Evolutionary conservation across 2,888 invertebrate genomes (phyloP).

Genomic region (Dryomyza anilis): DNA sequence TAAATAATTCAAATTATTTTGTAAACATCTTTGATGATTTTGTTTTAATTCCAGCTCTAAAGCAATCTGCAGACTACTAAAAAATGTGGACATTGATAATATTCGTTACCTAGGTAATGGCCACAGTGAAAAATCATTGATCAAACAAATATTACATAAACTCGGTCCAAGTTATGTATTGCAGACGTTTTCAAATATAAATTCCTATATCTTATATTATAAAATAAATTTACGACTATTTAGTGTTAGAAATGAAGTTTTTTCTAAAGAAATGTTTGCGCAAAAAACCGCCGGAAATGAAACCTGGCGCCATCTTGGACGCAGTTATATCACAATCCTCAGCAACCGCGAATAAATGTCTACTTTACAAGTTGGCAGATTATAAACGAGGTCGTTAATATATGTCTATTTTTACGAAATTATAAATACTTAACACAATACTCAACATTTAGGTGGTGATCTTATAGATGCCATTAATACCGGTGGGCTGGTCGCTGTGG

Average conservation of each 20-base stretch:
- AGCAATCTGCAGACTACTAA: no score
- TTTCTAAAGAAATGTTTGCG: conserved; percentile 57
- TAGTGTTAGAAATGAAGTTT: conserved; percentile 47
- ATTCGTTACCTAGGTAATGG: no score
- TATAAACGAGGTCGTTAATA: conserved; percentile 76
- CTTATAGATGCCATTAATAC: conserved; percentile 84
- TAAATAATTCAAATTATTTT: no score
- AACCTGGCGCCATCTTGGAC: conserved; percentile 80
- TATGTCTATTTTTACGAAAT: not conserved
- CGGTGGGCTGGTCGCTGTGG: conserved; percentile 83
- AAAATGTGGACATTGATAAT: no score
- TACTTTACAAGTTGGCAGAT: conserved; percentile 85
- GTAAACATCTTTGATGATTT: no score
- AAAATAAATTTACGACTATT: no score
- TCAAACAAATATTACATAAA: no score
- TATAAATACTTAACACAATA: not conserved
- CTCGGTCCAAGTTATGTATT: no score
- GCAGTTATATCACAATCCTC: conserved; percentile 85
- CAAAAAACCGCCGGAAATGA: conserved; percentile 60
- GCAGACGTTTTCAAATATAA: no score
- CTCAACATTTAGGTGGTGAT: conserved; percentile 80
- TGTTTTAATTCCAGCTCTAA: no score
- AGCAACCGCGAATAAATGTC: conserved; percentile 82
- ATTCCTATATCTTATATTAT: no score
- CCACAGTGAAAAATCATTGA: no score